A percentile compares a stretch with the other conserved stretches of the same genome.
Conservation (phyloP, 2,888 invertebrate genomes). For the Neoascia interrupta region DNA sequence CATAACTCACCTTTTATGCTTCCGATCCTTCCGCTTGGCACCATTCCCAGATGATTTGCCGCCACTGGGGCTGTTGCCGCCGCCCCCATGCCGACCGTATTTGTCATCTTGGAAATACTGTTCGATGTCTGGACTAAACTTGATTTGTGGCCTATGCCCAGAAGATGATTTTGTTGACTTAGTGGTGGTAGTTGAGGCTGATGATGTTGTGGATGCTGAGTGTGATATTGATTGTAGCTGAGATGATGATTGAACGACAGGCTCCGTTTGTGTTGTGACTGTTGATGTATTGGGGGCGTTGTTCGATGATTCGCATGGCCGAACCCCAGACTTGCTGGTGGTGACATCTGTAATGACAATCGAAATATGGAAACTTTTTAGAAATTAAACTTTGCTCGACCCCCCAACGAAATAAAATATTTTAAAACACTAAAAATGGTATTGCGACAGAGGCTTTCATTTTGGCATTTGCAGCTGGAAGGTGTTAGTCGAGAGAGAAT, state of each 20-base stretch:
- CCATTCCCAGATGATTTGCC: constrained; percentile 76
- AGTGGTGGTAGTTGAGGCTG: constrained; percentile 81
- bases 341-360: constrained; percentile 82
- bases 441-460: constrained; percentile 62
- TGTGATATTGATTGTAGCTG: constrained; percentile 84
- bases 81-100: constrained; percentile 71
- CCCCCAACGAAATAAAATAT: not conserved
- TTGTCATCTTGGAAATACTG: constrained; percentile 82
- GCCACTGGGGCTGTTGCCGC: constrained; percentile 72
- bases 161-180: constrained; percentile 83
- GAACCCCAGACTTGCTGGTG: constrained; percentile 79
- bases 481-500: constrained; percentile 60
- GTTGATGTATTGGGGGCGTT: constrained; percentile 81
- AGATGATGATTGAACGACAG: constrained; percentile 86
- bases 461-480: constrained; percentile 51
- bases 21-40: constrained; percentile 82
- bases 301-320: constrained; percentile 77
- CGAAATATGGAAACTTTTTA: constrained; percentile 48
- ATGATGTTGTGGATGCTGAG: constrained; percentile 81
- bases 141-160: constrained; percentile 78
- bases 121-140: constrained; percentile 81
- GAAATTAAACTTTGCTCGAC: not conserved
- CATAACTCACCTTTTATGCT: constrained; percentile 81
- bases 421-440: constrained; percentile 8
- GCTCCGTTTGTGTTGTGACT: constrained; percentile 85